Percentiles rank a stretch among this genome's conserved stretches.
Evolutionary conservation across 2,113 vertebrate species (phyloP).

Genomic region (Cyanoliseus patagonus): DNA sequence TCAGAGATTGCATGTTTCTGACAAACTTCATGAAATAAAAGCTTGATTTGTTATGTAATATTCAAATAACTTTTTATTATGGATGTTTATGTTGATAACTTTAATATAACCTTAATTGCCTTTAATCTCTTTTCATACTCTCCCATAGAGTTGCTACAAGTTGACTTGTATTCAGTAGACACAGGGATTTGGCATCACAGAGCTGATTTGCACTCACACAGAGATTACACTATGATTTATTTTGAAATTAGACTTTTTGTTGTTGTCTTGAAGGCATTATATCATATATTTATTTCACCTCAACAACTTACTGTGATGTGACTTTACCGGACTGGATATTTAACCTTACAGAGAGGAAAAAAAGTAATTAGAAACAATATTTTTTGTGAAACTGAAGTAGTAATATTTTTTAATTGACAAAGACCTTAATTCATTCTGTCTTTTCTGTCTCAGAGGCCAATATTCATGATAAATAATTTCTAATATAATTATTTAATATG

Average conservation of each 20-base stretch:
- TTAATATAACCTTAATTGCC: background rate
- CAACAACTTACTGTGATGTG: background rate
- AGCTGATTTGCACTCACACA: background rate
- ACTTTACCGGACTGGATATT: background rate
- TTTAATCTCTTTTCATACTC: background rate
- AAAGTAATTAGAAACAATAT: fast-evolving
- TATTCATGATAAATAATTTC: background rate
- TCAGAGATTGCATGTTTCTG: background rate
- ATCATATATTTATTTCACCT: background rate
- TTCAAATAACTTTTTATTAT: background rate
- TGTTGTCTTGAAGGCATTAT: background rate
- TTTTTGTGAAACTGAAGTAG: background rate
- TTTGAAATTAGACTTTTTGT: background rate
- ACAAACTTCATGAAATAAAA: background rate
- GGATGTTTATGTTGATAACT: background rate
- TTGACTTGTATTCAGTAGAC: background rate
- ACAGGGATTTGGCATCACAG: background rate
- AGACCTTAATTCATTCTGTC: background rate
- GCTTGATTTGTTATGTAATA: background rate
- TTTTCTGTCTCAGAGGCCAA: background rate
- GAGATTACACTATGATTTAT: background rate
- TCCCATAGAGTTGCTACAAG: fast-evolving
- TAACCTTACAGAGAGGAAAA: background rate
- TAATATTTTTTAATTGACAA: background rate
- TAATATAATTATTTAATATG: background rate